Conservation (phyloP, 2,888 invertebrate species). For the Xanthorhoe spadicearia region DNA sequence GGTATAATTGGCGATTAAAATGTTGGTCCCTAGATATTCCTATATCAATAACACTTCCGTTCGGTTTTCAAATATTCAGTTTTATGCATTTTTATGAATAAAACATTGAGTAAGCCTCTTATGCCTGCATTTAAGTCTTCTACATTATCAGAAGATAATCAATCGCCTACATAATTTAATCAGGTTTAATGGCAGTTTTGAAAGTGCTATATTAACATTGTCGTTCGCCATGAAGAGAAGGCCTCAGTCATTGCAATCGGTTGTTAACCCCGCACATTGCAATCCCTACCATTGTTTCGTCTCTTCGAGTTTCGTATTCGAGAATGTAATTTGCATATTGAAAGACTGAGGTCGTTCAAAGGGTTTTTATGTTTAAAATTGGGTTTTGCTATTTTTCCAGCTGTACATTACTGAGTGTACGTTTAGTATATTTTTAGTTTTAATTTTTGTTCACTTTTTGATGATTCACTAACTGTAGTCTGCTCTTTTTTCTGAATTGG, state of each 20-base stretch:
- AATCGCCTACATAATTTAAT: slow-evolving; percentile 14
- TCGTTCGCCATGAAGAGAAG: slow-evolving; percentile 51
- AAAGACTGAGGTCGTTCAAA: background rate
- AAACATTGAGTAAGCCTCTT: background rate
- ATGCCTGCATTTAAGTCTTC: background rate
- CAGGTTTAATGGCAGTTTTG: slow-evolving; percentile 44
- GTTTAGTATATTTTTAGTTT: too few species aligned
- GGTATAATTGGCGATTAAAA: background rate
- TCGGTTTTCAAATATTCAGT: too few species aligned
- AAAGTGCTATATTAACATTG: slow-evolving; percentile 51
- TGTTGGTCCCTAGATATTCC: background rate
- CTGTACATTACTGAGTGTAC: too few species aligned
- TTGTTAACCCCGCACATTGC: slow-evolving; percentile 54
- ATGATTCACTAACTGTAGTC: too few species aligned
- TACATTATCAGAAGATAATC: slow-evolving; percentile 15
- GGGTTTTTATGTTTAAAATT: too few species aligned
- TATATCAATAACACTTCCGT: background rate
- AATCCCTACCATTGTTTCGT: slow-evolving; percentile 46
- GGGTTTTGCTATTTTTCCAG: too few species aligned
- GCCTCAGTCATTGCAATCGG: slow-evolving; percentile 55
- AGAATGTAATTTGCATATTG: slow-evolving; percentile 20
- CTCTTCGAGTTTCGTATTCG: slow-evolving; percentile 28
- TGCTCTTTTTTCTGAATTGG: too few species aligned
- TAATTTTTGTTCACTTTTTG: too few species aligned
- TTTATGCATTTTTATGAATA: too few species aligned